These are phyloP conservation scores for Aphrocallistes beatrix DNA, from an alignment of 37 sponge, comb jelly and placozoan species.

Conservation along the genomic window DNA sequence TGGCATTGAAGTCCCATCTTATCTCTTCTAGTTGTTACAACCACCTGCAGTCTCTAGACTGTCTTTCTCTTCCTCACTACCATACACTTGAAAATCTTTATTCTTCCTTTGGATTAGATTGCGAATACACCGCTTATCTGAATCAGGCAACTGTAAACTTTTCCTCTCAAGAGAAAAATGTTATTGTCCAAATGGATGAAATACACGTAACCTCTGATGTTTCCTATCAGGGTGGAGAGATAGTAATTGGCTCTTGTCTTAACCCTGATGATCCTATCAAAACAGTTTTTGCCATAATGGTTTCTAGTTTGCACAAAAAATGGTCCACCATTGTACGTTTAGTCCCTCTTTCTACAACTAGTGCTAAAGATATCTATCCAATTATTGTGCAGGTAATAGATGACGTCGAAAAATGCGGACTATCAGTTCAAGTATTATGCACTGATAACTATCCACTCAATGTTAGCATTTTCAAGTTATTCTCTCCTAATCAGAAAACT, in stretches of 20 bases:
- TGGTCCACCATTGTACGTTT: no score
- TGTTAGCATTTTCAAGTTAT: background rate
- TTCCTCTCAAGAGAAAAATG: background rate
- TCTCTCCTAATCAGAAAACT: background rate
- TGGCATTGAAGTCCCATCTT: background rate
- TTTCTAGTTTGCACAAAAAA: background rate
- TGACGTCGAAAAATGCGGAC: background rate
- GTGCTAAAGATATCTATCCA: background rate
- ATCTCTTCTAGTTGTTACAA: background rate
- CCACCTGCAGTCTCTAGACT: background rate
- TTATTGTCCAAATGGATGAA: no score
- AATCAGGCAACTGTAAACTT: background rate
- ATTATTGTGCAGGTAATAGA: background rate
- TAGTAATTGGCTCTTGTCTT: no score
- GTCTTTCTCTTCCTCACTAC: background rate
- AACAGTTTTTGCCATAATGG: background rate
- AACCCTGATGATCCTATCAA: background rate
- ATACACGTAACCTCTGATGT: no score
- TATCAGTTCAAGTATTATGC: background rate
- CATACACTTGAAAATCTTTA: background rate
- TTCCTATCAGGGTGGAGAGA: no score
- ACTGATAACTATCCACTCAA: background rate
- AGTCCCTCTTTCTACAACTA: background rate
- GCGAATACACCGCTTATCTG: background rate
- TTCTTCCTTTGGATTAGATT: background rate